phyloP scores from a whole-genome alignment of 2,888 invertebrate genomes.

The Boloria euphrosyne region DNA sequence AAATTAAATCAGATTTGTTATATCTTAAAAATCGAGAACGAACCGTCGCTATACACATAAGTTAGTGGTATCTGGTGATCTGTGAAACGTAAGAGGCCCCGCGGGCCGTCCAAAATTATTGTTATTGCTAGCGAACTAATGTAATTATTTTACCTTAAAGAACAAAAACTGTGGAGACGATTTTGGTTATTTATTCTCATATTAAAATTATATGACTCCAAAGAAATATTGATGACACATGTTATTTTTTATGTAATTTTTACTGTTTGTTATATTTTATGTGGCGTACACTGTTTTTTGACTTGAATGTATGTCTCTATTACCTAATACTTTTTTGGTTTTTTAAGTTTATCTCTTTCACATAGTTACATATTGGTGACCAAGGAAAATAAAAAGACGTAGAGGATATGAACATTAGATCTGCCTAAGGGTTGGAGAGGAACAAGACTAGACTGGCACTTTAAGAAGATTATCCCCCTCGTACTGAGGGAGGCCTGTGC shows the following conservation, averaged over 20 bases:
- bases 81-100: constrained; percentile 66
- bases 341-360: too few species aligned
- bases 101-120: constrained; percentile 68
- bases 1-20: constrained; percentile 29
- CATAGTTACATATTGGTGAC: too few species aligned
- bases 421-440: too few species aligned
- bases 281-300: too few species aligned
- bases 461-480: too few species aligned
- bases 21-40: constrained; percentile 28
- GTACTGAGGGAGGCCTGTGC: too few species aligned
- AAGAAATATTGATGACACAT: background rate
- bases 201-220: constrained; percentile 22
- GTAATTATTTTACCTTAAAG: constrained; percentile 54
- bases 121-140: constrained; percentile 78
- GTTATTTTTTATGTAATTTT: background rate
- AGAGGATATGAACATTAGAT: too few species aligned
- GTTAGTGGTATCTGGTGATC: constrained; percentile 75
- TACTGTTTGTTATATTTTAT: constrained; percentile 1
- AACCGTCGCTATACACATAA: constrained; percentile 50
- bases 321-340: too few species aligned
- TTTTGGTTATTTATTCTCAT: constrained; percentile 22
- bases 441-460: too few species aligned
- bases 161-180: constrained; percentile 38
- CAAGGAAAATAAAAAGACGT: too few species aligned
- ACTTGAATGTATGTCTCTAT: too few species aligned